A percentile compares a stretch with the other conserved stretches of the same genome.
Evolutionary conservation across 2,888 invertebrate species (phyloP).

Genomic region (Hypsopygia costalis): DNA sequence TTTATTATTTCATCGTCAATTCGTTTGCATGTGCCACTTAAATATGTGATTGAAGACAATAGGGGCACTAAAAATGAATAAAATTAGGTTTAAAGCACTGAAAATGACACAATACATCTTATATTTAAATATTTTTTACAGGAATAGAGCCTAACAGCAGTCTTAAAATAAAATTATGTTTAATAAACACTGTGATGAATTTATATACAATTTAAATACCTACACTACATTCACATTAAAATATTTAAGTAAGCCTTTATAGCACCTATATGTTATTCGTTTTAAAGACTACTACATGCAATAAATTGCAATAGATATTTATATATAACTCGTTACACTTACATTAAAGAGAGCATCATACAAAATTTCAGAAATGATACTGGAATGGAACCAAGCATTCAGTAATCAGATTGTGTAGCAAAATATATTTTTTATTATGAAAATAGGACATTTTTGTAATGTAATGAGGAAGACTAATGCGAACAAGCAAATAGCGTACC

Average conservation of each 20-base stretch:
- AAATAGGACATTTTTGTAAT: too few species aligned
- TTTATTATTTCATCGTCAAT: background rate
- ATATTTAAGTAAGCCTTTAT: slow-evolving; percentile 64
- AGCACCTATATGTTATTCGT: slow-evolving; percentile 59
- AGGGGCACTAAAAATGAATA: background rate
- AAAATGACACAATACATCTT: slow-evolving; percentile 35
- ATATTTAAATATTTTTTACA: slow-evolving; percentile 8
- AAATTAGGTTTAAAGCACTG: slow-evolving; percentile 38
- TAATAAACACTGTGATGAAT: slow-evolving; percentile 30
- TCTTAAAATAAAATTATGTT: slow-evolving; percentile 32
- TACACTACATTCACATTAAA: slow-evolving; percentile 25
- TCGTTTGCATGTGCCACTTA: background rate
- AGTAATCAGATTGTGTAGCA: slow-evolving; percentile 19
- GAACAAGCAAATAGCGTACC: too few species aligned
- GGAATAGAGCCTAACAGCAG: slow-evolving; percentile 28
- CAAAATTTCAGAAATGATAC: slow-evolving; percentile 13
- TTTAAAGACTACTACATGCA: slow-evolving; percentile 12
- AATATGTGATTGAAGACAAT: background rate
- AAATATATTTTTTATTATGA: slow-evolving; percentile 23
- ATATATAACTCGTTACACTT: slow-evolving; percentile 1
- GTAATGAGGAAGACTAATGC: too few species aligned
- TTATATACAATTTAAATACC: slow-evolving; percentile 37
- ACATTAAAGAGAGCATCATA: slow-evolving; percentile 31
- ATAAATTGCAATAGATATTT: slow-evolving; percentile 8
- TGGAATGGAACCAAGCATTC: slow-evolving; percentile 2